Evolutionary conservation across 2,113 vertebrate genomes (phyloP).

Genomic region (Polypterus senegalus): DNA sequence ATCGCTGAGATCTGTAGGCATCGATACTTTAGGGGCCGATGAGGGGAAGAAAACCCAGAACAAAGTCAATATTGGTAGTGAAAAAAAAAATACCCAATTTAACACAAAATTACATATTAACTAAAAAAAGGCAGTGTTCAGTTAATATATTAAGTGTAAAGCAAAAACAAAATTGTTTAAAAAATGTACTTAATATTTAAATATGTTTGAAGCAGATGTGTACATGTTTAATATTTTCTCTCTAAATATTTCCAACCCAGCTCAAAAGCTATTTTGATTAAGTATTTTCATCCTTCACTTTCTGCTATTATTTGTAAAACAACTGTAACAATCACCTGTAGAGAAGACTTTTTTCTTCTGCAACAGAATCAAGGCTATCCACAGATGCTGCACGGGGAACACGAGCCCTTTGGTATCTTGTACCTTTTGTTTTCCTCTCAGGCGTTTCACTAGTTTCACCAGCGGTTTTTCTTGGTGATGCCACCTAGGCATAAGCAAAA

Average conservation of each 20-base stretch:
- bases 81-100: background rate
- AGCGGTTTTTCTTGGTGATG: constrained; percentile 55
- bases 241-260: too few species aligned
- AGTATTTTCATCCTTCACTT: too few species aligned
- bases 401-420: constrained; percentile 58
- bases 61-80: background rate
- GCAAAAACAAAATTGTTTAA: too few species aligned
- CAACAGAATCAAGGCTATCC: constrained; percentile 45
- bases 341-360: constrained; percentile 61
- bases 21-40: constrained; percentile 53
- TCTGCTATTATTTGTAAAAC: too few species aligned
- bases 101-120: background rate
- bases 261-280: too few species aligned
- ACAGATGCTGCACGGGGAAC: constrained; percentile 48
- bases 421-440: constrained; percentile 37
- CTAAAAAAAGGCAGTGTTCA: background rate
- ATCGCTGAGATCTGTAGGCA: constrained; percentile 78
- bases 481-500: constrained; percentile 14
- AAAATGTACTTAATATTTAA: too few species aligned
- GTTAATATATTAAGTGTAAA: background rate
- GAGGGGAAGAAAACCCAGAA: constrained; percentile 9
- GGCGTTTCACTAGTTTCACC: constrained; percentile 44
- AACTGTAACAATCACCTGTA: constrained; percentile 63
- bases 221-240: too few species aligned
- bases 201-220: too few species aligned